Conservation (phyloP, 2,113 vertebrate species). For the Tetrax tetrax region DNA sequence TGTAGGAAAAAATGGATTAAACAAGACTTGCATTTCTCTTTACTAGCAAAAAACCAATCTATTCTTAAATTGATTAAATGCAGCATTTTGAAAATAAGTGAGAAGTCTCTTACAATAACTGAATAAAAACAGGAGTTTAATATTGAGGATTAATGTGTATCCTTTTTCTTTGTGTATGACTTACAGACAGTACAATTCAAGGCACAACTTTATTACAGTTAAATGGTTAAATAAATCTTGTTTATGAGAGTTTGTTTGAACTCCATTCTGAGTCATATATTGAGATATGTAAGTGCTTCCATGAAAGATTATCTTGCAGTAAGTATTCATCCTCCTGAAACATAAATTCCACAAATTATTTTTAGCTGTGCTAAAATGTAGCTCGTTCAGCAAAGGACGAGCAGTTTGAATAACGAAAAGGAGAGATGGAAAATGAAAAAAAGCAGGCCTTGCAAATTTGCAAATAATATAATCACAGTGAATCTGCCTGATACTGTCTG, state of each 20-base stretch:
- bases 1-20: neutral
- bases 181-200: slow-evolving; percentile 4
- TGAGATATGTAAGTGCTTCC: neutral
- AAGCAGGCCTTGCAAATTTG: neutral
- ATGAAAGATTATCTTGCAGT: slow-evolving; percentile 29
- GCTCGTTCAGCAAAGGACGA: slow-evolving; percentile 36
- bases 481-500: neutral
- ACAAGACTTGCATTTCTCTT: neutral
- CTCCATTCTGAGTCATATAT: neutral
- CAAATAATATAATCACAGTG: neutral
- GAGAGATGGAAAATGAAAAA: neutral
- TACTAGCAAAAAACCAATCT: neutral
- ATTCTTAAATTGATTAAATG: neutral
- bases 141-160: neutral
- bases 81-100: neutral
- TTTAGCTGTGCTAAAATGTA: slow-evolving; percentile 8
- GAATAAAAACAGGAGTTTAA: neutral
- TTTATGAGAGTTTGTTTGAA: slow-evolving; percentile 40
- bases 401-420: slow-evolving; percentile 18
- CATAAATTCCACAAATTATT: slow-evolving; percentile 32
- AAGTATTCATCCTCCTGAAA: slow-evolving; percentile 31
- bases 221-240: slow-evolving; percentile 31
- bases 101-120: neutral
- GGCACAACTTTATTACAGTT: neutral
- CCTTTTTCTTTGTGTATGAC: neutral